These are phyloP conservation scores for Scopus umbretta DNA, from an alignment of 2,113 vertebrate species.

Conservation along the genomic window DNA sequence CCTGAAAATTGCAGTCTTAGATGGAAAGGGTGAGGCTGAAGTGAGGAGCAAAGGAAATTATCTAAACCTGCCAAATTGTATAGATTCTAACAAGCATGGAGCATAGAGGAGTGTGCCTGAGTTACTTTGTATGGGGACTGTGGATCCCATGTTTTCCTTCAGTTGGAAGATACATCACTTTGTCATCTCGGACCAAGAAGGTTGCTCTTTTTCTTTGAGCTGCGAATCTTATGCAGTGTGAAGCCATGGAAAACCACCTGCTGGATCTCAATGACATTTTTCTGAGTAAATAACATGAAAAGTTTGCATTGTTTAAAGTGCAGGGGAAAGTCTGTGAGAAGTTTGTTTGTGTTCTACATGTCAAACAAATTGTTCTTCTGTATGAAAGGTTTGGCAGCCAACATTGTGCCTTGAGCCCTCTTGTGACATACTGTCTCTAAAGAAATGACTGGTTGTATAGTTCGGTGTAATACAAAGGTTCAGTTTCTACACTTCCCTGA, in stretches of 20 bases:
- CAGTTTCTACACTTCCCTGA: background rate
- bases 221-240: background rate
- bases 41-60: background rate
- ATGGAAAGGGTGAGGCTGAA: background rate
- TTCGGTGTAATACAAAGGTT: background rate
- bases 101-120: background rate
- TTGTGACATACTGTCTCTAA: background rate
- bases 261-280: background rate
- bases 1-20: background rate
- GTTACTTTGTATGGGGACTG: background rate
- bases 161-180: background rate
- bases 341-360: background rate
- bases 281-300: conserved; percentile 9
- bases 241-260: background rate
- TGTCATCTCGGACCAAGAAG: background rate
- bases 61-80: background rate
- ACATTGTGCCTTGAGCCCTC: background rate
- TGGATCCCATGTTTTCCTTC: background rate
- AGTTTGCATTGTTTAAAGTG: background rate
- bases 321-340: background rate
- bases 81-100: background rate
- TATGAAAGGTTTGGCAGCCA: background rate
- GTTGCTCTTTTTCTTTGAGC: background rate
- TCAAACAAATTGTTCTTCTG: background rate
- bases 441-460: background rate